Conservation (phyloP, 2,888 invertebrate genomes). For the Hypolimnas misippus region DNA sequence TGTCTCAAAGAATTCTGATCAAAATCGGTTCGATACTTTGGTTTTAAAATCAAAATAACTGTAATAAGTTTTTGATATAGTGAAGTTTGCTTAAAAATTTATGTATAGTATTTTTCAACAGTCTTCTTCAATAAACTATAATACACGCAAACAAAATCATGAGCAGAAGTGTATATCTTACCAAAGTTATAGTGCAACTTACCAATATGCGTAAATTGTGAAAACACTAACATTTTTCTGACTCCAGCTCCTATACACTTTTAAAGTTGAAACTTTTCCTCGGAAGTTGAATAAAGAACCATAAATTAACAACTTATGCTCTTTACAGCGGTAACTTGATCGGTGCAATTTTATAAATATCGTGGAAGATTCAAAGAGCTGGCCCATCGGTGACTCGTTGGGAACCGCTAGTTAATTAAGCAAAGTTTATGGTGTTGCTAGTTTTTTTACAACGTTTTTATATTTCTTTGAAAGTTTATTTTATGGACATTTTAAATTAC, state of each 20-base stretch:
- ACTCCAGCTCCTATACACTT: neutral
- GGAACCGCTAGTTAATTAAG: conserved; percentile 17
- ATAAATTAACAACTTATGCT: conserved; percentile 10
- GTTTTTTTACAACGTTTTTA: conserved; percentile 4
- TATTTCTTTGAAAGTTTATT: neutral
- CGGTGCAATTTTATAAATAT: conserved; percentile 3
- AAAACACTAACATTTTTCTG: neutral
- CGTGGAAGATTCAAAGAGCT: conserved; percentile 7
- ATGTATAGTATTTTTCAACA: too few species aligned
- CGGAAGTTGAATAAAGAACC: neutral
- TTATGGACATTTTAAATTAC: neutral
- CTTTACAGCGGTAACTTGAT: conserved; percentile 13
- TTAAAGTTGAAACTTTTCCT: conserved; percentile 1
- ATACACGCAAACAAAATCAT: too few species aligned
- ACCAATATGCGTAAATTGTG: neutral
- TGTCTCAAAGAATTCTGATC: too few species aligned
- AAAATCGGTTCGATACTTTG: too few species aligned
- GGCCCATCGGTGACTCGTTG: conserved; percentile 2
- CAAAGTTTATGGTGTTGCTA: conserved; percentile 12
- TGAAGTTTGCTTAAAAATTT: too few species aligned
- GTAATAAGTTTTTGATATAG: too few species aligned
- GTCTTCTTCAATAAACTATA: too few species aligned
- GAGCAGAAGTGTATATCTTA: too few species aligned
- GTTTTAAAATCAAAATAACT: too few species aligned
- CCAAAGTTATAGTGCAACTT: too few species aligned